Evolutionary conservation across 2,888 invertebrate genomes (phyloP), one percentile per base, ranked within the genome.

Genomic region (Mesoligia furuncula): DNA sequence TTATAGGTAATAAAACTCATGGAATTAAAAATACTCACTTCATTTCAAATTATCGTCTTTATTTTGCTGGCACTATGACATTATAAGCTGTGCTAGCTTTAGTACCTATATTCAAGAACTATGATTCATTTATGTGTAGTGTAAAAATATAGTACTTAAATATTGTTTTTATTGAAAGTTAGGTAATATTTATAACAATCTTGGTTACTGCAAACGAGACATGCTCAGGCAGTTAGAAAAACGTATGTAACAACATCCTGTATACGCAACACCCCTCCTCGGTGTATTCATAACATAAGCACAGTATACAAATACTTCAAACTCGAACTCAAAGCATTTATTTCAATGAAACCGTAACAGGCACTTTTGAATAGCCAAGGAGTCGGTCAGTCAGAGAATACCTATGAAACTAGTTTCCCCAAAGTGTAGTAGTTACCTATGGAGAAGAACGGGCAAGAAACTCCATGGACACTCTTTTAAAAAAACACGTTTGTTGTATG

Each of bases 21-120:
- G 39, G n/a, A 65, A 39, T 17, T 6, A 65, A 39, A 65, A 65
- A 39, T 9, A 17, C 2, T 9, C 17, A 65, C n/a, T n/a, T n/a
- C n/a, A 39, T 39, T n/a, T 65, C 65, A 65, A 39, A 39, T n/a
- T 39, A 39, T 65, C 9, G 65, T 65, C 42, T 42, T 66, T 66
- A 42, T 66, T 66, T 42, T 42, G n/a, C 20, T 66, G n/a, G 42
- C 5, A n/a, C 5, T 39, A n/a, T n/a, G n/a, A n/a, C 15, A 39
- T 17, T n/a, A 5, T 17, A 42, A 65, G 6, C 39, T 20, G 11
- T 65, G 39, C 15, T 65, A 65, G 64, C 64, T 42, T 42, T 11
- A 13, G 36, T 39, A 31, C 31, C 31, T 31, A 15, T 39, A 39
- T 17, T 65, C 15, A 65, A 65, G n/a, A 39, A 39, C 65, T 65